Evolutionary conservation across 2,888 invertebrate genomes (phyloP).

Genomic region (Oasisia sp.): DNA sequence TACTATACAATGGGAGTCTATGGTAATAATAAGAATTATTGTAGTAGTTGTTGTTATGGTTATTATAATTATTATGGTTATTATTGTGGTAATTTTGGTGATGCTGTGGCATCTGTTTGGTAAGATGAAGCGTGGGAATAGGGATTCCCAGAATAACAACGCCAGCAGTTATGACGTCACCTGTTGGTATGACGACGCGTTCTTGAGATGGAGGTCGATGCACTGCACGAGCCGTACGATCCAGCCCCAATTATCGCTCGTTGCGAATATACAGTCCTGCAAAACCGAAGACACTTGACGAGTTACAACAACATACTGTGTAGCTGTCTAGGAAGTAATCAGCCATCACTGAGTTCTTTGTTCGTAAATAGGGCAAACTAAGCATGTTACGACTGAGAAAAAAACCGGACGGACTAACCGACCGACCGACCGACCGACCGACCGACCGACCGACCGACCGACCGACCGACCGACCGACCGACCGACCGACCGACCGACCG

Average conservation of each 20-base stretch:
- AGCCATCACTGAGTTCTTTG: neutral
- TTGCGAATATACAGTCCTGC: conserved; percentile 44
- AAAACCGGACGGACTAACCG: no score
- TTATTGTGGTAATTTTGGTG: no score
- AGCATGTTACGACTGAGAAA: no score
- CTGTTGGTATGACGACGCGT: conserved; percentile 45
- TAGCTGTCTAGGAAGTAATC: neutral
- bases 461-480: no score
- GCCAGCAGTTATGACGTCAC: conserved; percentile 27
- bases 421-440: no score
- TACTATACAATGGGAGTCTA: no score
- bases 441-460: no score
- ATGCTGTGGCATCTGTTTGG: neutral
- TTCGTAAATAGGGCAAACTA: no score
- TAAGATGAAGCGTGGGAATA: neutral
- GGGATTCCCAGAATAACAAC: neutral
- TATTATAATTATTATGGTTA: no score
- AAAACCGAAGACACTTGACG: neutral
- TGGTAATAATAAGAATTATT: no score
- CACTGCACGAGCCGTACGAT: conserved; percentile 41
- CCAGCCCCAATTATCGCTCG: conserved; percentile 45
- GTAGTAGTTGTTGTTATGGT: no score
- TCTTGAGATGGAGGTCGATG: conserved; percentile 42
- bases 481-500: no score
- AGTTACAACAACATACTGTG: neutral